A percentile compares a stretch with the other conserved stretches of the same genome.
phyloP scores from a whole-genome alignment of 2,888 invertebrate genomes.

The Oasisia sp. region DNA sequence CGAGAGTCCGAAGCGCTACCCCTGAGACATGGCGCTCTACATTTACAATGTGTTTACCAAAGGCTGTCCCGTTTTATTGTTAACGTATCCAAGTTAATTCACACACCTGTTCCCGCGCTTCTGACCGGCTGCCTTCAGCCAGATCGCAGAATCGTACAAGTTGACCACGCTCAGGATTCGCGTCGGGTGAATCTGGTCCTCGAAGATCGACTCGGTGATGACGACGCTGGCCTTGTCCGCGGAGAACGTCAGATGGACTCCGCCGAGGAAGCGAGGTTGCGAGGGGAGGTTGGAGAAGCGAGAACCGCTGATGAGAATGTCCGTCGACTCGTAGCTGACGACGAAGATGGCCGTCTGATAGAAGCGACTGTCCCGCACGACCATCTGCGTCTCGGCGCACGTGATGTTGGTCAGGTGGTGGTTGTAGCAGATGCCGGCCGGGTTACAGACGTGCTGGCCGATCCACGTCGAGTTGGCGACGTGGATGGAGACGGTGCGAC shows the following conservation, averaged over 20 bases:
- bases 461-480: slow-evolving; percentile 32
- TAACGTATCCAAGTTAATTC: too few relatives aligned
- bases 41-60: too few relatives aligned
- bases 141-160: slow-evolving; percentile 41
- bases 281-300: slow-evolving; percentile 29
- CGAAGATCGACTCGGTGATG: slow-evolving; percentile 35
- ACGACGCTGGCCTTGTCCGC: slow-evolving; percentile 31
- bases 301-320: slow-evolving; percentile 24
- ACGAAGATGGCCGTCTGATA: slow-evolving; percentile 36
- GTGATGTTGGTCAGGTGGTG: slow-evolving; percentile 28
- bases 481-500: slow-evolving; percentile 29
- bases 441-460: slow-evolving; percentile 31
- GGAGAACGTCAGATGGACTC: slow-evolving; percentile 38
- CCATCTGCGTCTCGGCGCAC: slow-evolving; percentile 32
- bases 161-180: slow-evolving; percentile 40
- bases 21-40: too few relatives aligned
- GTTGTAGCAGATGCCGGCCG: slow-evolving; percentile 27
- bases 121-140: slow-evolving; percentile 35
- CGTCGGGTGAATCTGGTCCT: slow-evolving; percentile 38
- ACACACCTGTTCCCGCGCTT: too few relatives aligned
- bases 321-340: slow-evolving; percentile 7
- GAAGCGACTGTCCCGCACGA: slow-evolving; percentile 27
- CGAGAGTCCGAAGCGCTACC: too few relatives aligned
- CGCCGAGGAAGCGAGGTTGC: slow-evolving; percentile 32
- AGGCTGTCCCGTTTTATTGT: too few relatives aligned